Base-by-base conservation (phyloP, 2,888 invertebrate species). In the Ceriagrion tenellum region DNA sequence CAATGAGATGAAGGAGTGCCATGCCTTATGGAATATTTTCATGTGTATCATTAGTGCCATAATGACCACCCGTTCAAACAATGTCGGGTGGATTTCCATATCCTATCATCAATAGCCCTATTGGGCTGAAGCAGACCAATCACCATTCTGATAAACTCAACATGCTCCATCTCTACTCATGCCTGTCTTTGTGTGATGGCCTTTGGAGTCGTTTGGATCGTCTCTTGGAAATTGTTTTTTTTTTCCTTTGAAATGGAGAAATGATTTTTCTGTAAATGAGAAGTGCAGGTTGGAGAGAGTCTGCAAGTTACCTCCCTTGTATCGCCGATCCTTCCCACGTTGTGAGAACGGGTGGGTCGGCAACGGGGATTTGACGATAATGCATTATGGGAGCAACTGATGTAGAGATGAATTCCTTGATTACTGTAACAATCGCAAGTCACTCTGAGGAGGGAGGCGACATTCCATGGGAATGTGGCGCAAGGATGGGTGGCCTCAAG, bases 241-340 rank as follows among this genome's bases (percentile, higher is more conserved):
- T 96, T 96, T 96, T 96, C 96, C 96, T 97, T 95, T 90, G 0
- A 40, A 26, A 26, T 47, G 96, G 96, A 96, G 96, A 96, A 81
- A 81, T 35, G 96, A 96, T 96, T 96, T 96, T 96, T 96, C 96
- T 96, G 96, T 97, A 96, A 96, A 96, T 96, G 96, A 96, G 96
- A 96, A 96, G 96, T 96, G 96, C 96, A 59, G 96, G 95, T 95
- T 96, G 96, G 96, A 96, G 96, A 96, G 96, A 96, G 96, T 96
- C 96, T 96, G 96, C 96, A 96, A 96, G 96, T 97, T 96, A 96
- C 96, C 96, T 96, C 96, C 96, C 96, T 96, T 95, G 96, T 96
- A 96, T 96, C 96, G 96, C 93, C 74, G 93, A 93, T 93, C 93
- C 93, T 93, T 93, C 93, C 93, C 93, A 47, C 40, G 93, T 93